Percentiles rank a stretch among this genome's conserved stretches.
These are phyloP conservation scores for Steatornis caripensis DNA, from an alignment of 2,113 vertebrate species.

Conservation along the genomic window DNA sequence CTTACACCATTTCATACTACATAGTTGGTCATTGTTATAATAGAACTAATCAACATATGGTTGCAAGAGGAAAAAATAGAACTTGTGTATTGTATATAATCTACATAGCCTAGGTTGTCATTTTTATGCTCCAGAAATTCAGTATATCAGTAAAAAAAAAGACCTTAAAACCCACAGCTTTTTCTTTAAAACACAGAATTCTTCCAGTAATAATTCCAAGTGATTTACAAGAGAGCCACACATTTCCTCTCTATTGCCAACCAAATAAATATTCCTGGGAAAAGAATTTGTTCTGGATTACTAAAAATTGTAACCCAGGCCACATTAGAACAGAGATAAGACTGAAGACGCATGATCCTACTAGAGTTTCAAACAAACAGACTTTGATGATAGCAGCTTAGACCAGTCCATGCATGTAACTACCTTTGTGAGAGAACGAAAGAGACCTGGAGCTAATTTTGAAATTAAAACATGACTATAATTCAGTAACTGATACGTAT, in stretches of 20 bases:
- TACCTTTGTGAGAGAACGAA: not conserved
- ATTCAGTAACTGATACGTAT: not conserved
- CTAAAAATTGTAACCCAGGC: not conserved
- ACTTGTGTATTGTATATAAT: not conserved
- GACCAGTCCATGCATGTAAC: not conserved
- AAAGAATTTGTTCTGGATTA: not conserved
- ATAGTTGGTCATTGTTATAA: fast-evolving
- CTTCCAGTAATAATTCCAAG: not conserved
- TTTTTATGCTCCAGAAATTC: not conserved
- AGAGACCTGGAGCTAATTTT: not conserved
- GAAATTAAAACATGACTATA: not conserved
- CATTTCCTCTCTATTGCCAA: not conserved
- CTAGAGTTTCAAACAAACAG: not conserved
- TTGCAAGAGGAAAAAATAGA: not conserved
- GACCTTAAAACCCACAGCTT: not conserved
- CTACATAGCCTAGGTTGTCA: not conserved
- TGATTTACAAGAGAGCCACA: not conserved
- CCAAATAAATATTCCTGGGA: not conserved
- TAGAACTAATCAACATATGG: not conserved
- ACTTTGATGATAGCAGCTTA: not conserved
- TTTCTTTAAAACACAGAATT: not conserved
- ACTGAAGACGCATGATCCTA: not conserved
- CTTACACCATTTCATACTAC: not conserved
- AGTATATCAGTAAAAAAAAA: not conserved
- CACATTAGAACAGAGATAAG: not conserved